Base-by-base conservation (phyloP, 2,797 vertebrate genomes). In the Enteromius anoplus region DNA sequence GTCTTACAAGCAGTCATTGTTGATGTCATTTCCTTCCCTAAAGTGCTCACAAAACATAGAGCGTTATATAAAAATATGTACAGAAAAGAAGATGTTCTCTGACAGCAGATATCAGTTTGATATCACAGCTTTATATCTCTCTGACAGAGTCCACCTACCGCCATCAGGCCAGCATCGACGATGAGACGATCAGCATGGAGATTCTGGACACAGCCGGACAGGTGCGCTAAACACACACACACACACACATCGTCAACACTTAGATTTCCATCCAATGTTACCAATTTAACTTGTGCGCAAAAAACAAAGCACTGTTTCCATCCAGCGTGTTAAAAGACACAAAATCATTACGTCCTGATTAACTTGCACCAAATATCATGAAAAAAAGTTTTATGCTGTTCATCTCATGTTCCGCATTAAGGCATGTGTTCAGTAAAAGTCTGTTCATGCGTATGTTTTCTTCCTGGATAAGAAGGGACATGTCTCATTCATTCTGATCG, bases 151-250 rank as follows among this genome's bases (percentile, higher is more conserved):
- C 97, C 83, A 99, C 98, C 0, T 98, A 99, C 90, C 96, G 97
- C 82, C 98, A 99, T 90, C 97, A 99, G 88, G 97, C 97, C 86
- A 97, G 93, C 75, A 97, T 99, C 17, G 98, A 99, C 7, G 98
- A 99, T 89, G 98, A 99, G 91, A 92, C 94, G 10, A 96, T 99
- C 88, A 93, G 95, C 93, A 98, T 99, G 98, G 98, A 99, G 93
- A 97, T 99, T 77, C 93, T 99, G 82, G 98, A 99, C 90, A 98
- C 98, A 19, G 98, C 98, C 66, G 98, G 98, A 49, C 98, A 99
- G 97, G 98, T 99, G 88, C 92, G 92, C 15, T n/a, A 19, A 51
- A 32, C 32, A 32, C 32, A 51, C 17, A 7, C 51, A 51, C 17
- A 7, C 51, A 53, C 7, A 21, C 51, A 53, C 49, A 21, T 53